phyloP scores from a whole-genome alignment of 1,140 invertebrate species.

The Lanistes nyassanus region DNA sequence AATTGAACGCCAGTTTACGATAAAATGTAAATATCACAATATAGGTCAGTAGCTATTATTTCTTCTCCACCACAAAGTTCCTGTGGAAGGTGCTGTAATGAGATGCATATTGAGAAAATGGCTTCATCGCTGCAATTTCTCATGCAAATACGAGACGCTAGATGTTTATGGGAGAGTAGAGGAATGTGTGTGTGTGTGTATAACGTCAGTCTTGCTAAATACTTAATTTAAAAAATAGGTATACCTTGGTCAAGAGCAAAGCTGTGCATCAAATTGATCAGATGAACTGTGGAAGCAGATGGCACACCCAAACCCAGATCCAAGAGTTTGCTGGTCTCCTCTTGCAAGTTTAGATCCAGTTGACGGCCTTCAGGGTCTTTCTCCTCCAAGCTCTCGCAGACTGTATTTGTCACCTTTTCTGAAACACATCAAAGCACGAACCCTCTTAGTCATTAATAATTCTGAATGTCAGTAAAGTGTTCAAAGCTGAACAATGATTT shows the following conservation, averaged over 20 bases:
- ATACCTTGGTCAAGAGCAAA: constrained; percentile 60
- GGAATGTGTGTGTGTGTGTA: too few relatives aligned
- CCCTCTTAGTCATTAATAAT: neutral
- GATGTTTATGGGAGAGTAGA: neutral
- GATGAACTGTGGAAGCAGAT: constrained; percentile 41
- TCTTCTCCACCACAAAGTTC: too few relatives aligned
- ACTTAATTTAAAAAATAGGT: constrained; percentile 12
- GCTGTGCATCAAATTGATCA: constrained; percentile 54
- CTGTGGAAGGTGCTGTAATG: too few relatives aligned
- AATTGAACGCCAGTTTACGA: too few relatives aligned
- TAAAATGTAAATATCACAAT: too few relatives aligned
- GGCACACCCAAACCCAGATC: constrained; percentile 50
- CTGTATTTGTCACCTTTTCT: constrained; percentile 41
- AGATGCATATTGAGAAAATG: neutral
- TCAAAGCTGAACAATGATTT: too few relatives aligned
- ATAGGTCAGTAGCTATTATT: too few relatives aligned
- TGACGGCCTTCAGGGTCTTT: constrained; percentile 28
- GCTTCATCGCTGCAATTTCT: neutral
- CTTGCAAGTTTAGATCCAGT: constrained; percentile 40
- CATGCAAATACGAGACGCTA: neutral
- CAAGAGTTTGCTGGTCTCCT: constrained; percentile 46
- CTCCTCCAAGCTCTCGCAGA: constrained; percentile 36
- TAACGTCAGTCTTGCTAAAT: neutral
- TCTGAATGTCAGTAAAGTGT: neutral
- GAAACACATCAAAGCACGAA: constrained; percentile 16